Evolutionary conservation across 2,797 vertebrate genomes (phyloP), one percentile per base, ranked within the genome.

Genomic region (Malurus splendens): DNA sequence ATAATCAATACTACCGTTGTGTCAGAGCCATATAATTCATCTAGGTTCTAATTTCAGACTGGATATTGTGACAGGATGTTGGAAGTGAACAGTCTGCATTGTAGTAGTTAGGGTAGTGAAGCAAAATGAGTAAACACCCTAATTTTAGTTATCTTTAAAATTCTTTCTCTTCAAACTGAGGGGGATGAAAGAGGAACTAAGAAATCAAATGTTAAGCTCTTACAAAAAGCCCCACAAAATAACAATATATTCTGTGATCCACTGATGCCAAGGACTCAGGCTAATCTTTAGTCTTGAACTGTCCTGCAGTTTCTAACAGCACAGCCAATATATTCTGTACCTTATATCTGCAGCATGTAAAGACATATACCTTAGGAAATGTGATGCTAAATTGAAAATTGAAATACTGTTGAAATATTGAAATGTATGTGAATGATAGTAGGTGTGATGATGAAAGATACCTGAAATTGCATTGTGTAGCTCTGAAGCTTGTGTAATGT

Each of bases 51-150:
- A 68, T 80, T 83, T 74, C 56, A 56, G 30, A 17, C 25, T 68
- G 42, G 28, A 3, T 90, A 5, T 74, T 0, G 0, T 64, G 48
- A 9, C 33, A 54, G 18, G 14, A 8, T 18, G 27, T 14, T 65
- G n/a, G 27, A 70, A 82, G 30, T 38, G 11, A 84, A 24, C 30
- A 52, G 9, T 72, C 23, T 33, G 7, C 42, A 10, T 38, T 54
- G 1, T 55, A 32, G 44, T 48, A 71, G 25, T 55, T 44, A 28
- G 47, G 12, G 30, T 71, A 32, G 50, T 14, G 24, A 65, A 76
- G 47, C 52, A 48, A 70, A 62, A 89, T 50, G 10, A 52, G 30
- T 74, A 4, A 87, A 85, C 0, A 5, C 7, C 7, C 12, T 70
- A 10, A 56, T 59, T 84, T 87, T 41, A 71, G 33, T 27, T 55